Conservation (phyloP, 2,113 vertebrate genomes). For the Patagioenas fasciata region DNA sequence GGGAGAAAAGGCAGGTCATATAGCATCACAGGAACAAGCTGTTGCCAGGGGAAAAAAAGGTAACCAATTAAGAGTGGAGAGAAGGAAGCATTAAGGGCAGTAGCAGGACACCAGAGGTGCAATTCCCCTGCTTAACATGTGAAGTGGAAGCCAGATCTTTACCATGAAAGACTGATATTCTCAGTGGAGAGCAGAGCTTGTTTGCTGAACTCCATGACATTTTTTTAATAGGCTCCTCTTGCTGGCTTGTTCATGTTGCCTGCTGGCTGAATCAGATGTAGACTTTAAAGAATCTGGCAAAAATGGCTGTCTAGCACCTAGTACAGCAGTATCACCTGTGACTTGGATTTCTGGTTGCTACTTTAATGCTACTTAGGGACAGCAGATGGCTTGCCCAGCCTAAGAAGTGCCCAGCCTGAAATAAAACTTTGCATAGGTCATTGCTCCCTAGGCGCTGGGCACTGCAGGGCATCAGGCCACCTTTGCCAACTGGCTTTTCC, state of each 20-base stretch:
- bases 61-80: not conserved
- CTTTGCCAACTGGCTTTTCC: not conserved
- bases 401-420: not conserved
- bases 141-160: not conserved
- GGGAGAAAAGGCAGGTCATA: not conserved
- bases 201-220: not conserved
- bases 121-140: not conserved
- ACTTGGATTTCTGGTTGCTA: not conserved
- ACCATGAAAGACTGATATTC: not conserved
- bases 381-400: not conserved
- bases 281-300: not conserved
- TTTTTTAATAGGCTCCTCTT: not conserved
- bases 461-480: not conserved
- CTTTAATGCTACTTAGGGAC: not conserved
- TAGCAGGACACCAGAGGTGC: not conserved
- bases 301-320: not conserved
- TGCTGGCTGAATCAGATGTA: not conserved
- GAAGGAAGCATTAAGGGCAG: not conserved
- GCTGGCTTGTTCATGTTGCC: not conserved
- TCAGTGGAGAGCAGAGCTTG: not conserved
- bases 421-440: not conserved
- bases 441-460: not conserved
- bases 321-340: accelerated
- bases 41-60: not conserved
- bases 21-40: not conserved